Base-by-base conservation (phyloP, 64 coral and sea anemone genomes). In the Stichodactyla helianthus region DNA sequence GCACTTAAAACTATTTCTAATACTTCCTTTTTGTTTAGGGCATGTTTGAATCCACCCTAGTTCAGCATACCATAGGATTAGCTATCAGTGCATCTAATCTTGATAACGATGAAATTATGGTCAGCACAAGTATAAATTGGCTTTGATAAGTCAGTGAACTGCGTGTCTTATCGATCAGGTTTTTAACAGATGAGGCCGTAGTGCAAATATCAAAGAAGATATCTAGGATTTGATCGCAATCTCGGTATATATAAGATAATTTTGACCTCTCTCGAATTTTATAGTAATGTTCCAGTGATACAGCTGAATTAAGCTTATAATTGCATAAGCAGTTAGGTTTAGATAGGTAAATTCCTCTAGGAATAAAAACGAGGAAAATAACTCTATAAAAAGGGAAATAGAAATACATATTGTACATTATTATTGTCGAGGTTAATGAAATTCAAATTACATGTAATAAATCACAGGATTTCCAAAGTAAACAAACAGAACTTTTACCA, bases 21-120 rank as follows among this genome's bases (percentile, higher is more conserved):
- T 25, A 10, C 0, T 74, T 8, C 26, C n/a, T 25, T 25, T 20
- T 9, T 70, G 68, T 31, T 74, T 23, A 27, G 68, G 68, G 68
- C 68, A 27, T 74, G 68, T 74, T 74, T 74, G 27, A 27, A 74
- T 74, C 68, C 20, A 71, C 65, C 20, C 22, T 71, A 71, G 23
- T 71, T 71, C 68, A 12, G 68, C 68, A 74, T 74, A 31, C 68
- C 68, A 27, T 74, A 26, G 68, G 68, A 74, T 74, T 74, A 74
- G 68, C 23, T 74, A 74, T 74, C 68, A 74, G 68, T 74, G 68
- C 10, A 74, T 44, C 35, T 27, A 31, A 74, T 74, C 68, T 74
- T 74, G 68, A 74, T 74, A 74, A 74, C 5, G 25, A 74, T 23
- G 68, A 23, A 74, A 31, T 74, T 74, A 74, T 23, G 68, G 17